Evolutionary conservation across 2,113 vertebrate genomes (phyloP), one percentile per base, ranked within the genome.

Genomic region (Mobula hypostoma): DNA sequence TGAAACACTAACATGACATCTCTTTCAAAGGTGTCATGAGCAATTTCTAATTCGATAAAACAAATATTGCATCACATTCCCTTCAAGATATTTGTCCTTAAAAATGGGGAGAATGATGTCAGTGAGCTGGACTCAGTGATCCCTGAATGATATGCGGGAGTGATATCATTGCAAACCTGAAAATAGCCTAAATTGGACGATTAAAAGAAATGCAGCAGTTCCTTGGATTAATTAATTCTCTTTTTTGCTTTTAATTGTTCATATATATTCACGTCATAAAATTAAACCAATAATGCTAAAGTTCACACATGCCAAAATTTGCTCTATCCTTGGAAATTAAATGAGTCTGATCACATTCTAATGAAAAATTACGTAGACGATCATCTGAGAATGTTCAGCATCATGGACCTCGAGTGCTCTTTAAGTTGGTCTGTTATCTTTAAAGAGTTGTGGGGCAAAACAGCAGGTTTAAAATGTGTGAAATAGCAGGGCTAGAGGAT

Each of bases 391-490:
- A 40, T 36, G 5, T 48, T 11, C 21, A 93, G 14, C 8, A 17
- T 15, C n/a, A 6, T 19, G 27, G 40, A 74, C 27, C 0, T 11
- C 74, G 91, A 93, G 74, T 24, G 19, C 70, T 93, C 11, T 27
- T 93, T 36, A 72, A 32, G 29, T 9, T 27, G 91, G 36, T 56
- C 91, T 29, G 36, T 76, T 76, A 32, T 72, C 91, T 68, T 48
- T 32, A 92, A 74, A 29, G 32, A 36, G 68, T 74, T 93, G n/a
- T 74, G 36, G 88, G 70, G 91, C 72, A 70, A 93, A 74, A 56
- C 91, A 76, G 91, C 70, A 76, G 70, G 91, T 93, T 93, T 74
- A 74, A 74, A 93, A 93, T 74, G 91, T 32, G 32, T 72, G 32
- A 76, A 76, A 29, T 70, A 48, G 66, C 91, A 74, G 91, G 68